Evolutionary conservation across 2,113 vertebrate species (phyloP).

Genomic region (Hemibagrus wyckioides): DNA sequence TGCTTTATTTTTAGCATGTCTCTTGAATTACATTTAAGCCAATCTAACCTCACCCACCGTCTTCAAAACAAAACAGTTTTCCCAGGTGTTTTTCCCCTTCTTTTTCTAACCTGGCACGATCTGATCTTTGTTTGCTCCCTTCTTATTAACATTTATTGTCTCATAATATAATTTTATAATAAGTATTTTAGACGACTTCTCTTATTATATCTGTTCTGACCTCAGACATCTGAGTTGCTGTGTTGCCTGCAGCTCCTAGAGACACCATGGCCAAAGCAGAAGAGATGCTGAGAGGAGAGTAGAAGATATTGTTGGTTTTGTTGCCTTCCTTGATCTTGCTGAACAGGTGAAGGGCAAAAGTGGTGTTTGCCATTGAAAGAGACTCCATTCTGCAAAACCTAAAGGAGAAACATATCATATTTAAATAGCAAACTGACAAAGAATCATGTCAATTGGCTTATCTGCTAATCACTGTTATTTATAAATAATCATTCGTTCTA

Average conservation of each 20-base stretch:
- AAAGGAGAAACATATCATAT: neutral
- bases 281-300: slow-evolving; percentile 82
- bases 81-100: too few species aligned
- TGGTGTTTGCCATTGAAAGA: slow-evolving; percentile 72
- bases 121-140: neutral
- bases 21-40: neutral
- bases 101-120: too few species aligned
- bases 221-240: slow-evolving; percentile 81
- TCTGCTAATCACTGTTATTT: too few species aligned
- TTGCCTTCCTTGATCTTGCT: slow-evolving; percentile 70
- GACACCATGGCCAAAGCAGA: slow-evolving; percentile 81
- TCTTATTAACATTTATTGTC: neutral
- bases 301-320: slow-evolving; percentile 74
- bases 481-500: neutral
- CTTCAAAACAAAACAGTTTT: neutral
- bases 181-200: too few species aligned
- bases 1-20: neutral
- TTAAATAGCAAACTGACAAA: too few species aligned
- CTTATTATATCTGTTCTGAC: slow-evolving; percentile 59
- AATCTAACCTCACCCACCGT: neutral
- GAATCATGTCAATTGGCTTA: too few species aligned
- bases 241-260: slow-evolving; percentile 80
- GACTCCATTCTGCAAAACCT: slow-evolving; percentile 44
- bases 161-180: neutral
- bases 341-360: slow-evolving; percentile 80